Percentiles rank a stretch among this genome's conserved stretches.
These are phyloP conservation scores for Helogale parvula DNA, from an alignment of 2,113 vertebrate species.

Conservation along the genomic window DNA sequence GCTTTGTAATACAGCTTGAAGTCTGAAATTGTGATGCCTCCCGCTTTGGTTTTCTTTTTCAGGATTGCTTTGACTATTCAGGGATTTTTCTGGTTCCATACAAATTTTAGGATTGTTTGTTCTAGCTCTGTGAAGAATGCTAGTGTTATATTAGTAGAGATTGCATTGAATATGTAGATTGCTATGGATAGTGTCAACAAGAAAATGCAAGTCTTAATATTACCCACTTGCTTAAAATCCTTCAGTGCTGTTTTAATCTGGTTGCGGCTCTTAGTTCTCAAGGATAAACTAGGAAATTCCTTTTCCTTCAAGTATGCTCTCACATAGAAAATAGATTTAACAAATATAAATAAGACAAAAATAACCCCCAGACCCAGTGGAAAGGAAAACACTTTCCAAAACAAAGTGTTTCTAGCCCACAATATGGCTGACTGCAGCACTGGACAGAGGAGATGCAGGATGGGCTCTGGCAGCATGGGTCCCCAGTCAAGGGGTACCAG, in stretches of 20 bases:
- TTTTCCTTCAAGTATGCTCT: neutral
- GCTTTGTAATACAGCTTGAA: too few relatives aligned
- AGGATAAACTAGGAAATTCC: neutral
- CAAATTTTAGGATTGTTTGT: too few relatives aligned
- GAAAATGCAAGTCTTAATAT: neutral
- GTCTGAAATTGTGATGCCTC: too few relatives aligned
- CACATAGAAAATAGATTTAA: neutral
- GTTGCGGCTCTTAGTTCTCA: neutral
- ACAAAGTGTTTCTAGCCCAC: neutral
- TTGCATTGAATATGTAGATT: too few relatives aligned
- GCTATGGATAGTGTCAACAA: neutral
- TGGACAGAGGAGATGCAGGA: neutral
- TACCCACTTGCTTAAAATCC: slow-evolving; percentile 11
- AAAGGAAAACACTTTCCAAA: neutral
- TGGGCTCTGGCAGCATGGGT: neutral
- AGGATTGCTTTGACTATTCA: too few relatives aligned
- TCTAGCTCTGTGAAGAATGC: too few relatives aligned
- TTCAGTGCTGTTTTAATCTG: neutral
- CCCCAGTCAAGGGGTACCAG: neutral
- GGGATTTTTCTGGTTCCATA: too few relatives aligned
- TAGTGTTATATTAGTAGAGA: too few relatives aligned
- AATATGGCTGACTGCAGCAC: neutral
- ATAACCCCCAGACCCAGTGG: neutral
- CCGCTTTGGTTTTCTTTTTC: too few relatives aligned
- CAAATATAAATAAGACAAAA: neutral